Evolutionary conservation across 2,797 vertebrate species (phyloP).

Genomic region (Myotis findleyi): DNA sequence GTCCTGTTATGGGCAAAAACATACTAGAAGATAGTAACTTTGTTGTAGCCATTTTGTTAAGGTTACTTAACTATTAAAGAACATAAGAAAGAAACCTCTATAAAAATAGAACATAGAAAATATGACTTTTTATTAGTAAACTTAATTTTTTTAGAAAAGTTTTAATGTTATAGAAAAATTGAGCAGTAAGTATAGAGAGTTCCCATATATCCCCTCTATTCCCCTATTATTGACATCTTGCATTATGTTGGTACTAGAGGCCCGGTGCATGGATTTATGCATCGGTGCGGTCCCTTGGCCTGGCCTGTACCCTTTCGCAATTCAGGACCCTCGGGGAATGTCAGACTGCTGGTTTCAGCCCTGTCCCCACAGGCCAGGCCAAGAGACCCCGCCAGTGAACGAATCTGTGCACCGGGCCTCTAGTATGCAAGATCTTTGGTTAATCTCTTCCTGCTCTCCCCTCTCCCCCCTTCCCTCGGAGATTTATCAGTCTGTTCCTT

Average conservation of each 20-base stretch:
- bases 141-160: not conserved
- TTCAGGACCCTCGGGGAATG: too few relatives aligned
- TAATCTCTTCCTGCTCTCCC: too few relatives aligned
- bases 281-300: too few relatives aligned
- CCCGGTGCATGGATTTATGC: too few relatives aligned
- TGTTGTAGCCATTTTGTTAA: not conserved
- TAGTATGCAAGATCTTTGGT: too few relatives aligned
- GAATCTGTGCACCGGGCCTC: too few relatives aligned
- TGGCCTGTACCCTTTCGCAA: too few relatives aligned
- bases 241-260: not conserved
- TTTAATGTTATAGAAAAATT: slow-evolving; percentile 30
- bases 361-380: too few relatives aligned
- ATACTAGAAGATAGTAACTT: not conserved
- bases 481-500: too few relatives aligned
- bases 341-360: too few relatives aligned
- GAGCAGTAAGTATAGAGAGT: not conserved
- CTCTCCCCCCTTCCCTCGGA: too few relatives aligned
- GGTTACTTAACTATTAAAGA: slow-evolving; percentile 7
- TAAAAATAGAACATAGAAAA: not conserved
- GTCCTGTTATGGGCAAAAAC: not conserved
- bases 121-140: not conserved
- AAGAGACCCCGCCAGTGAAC: too few relatives aligned
- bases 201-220: not conserved
- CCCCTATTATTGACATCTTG: not conserved
- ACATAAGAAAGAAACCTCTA: not conserved